Percentiles rank a stretch among this genome's conserved stretches.
phyloP scores from a whole-genome alignment of 2,888 invertebrate species.

The Nomada fucata region DNA sequence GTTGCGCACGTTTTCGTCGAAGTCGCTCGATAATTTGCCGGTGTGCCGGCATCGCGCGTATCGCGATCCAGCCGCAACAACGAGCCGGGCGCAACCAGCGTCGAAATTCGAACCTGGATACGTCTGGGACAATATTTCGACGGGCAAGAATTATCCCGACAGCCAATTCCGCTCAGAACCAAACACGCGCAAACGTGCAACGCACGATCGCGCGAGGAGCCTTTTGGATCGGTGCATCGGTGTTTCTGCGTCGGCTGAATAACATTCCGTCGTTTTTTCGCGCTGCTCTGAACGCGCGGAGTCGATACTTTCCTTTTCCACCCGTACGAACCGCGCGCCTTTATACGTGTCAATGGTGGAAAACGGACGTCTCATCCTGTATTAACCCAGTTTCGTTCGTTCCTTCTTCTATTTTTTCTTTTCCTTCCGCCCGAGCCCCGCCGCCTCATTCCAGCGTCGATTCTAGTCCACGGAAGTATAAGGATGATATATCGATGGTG shows the following conservation, averaged over 20 bases:
- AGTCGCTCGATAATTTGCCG: too few species aligned
- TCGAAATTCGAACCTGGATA: neutral
- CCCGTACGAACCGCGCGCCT: constrained; percentile 32
- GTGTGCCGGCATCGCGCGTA: too few species aligned
- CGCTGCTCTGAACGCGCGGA: neutral
- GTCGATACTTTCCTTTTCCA: constrained; percentile 18
- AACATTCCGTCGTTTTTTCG: constrained; percentile 27
- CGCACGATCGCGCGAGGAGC: constrained; percentile 1
- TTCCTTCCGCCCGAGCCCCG: neutral
- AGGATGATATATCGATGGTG: constrained; percentile 75
- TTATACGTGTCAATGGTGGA: constrained; percentile 57
- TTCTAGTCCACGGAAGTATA: constrained; percentile 24
- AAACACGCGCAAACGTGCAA: neutral
- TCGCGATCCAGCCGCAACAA: neutral
- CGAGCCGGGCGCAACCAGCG: neutral
- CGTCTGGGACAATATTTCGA: neutral
- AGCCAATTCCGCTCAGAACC: neutral
- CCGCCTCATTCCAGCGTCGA: neutral
- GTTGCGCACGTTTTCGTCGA: too few species aligned
- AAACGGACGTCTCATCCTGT: constrained; percentile 67
- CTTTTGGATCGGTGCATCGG: neutral
- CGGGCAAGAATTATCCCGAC: constrained; percentile 13
- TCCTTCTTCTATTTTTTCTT: neutral
- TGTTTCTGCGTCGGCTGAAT: constrained; percentile 25
- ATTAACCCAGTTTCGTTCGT: constrained; percentile 68